Evolutionary conservation across 2,888 invertebrate genomes (phyloP).

Genomic region (Dicyrtoma fusca): DNA sequence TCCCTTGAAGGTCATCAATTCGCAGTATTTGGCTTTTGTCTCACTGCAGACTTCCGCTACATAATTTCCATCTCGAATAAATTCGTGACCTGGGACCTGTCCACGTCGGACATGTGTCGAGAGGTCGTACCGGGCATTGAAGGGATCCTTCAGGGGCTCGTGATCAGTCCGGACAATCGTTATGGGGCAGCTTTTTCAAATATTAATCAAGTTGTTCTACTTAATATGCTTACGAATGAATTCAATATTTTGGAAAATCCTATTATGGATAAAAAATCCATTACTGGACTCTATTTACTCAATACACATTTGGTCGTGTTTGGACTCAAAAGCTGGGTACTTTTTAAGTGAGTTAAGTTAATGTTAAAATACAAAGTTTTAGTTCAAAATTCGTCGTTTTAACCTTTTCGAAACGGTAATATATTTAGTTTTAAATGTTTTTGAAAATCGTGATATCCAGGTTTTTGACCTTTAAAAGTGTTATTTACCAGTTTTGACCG

Average conservation of each 20-base stretch:
- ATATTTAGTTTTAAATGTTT: not conserved
- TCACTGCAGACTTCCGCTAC: slow-evolving; percentile 87
- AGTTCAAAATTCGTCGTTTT: too few species aligned
- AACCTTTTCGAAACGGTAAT: not conserved
- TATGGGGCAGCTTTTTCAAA: slow-evolving; percentile 95
- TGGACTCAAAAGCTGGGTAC: slow-evolving; percentile 71
- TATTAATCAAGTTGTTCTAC: slow-evolving; percentile 88
- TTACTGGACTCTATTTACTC: slow-evolving; percentile 69
- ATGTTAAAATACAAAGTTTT: not conserved
- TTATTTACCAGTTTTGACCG: too few species aligned
- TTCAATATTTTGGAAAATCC: slow-evolving; percentile 85
- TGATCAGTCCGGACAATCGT: slow-evolving; percentile 91
- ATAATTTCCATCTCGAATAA: slow-evolving; percentile 95
- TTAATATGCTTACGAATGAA: slow-evolving; percentile 93
- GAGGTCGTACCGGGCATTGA: slow-evolving; percentile 91
- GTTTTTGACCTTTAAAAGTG: too few species aligned
- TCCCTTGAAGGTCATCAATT: slow-evolving; percentile 98
- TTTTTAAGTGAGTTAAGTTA: slow-evolving; percentile 45
- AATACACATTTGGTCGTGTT: slow-evolving; percentile 77
- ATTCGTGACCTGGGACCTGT: slow-evolving; percentile 95
- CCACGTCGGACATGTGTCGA: slow-evolving; percentile 91
- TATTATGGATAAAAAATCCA: slow-evolving; percentile 69
- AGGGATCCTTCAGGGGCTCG: slow-evolving; percentile 93
- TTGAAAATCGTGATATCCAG: too few species aligned
- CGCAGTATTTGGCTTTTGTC: slow-evolving; percentile 88